Percentiles rank a stretch among this genome's conserved stretches.
These are phyloP conservation scores for Centropus bengalensis DNA, from an alignment of 2,113 vertebrate genomes.

Conservation along the genomic window DNA sequence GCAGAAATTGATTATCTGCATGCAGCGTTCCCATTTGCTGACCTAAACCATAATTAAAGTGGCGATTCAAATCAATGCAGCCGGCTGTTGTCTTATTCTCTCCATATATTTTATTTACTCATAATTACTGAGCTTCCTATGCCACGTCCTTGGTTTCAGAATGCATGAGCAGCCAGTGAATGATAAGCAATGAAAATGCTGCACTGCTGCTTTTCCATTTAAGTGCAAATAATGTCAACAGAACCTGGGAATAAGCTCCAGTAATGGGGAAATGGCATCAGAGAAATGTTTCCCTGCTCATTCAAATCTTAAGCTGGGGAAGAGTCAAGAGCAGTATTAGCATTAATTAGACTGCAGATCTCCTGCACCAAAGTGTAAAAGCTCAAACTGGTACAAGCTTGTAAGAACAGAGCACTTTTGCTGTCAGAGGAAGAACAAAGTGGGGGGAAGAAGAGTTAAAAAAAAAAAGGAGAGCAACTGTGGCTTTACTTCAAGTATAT, in stretches of 20 bases:
- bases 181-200: background rate
- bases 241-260: background rate
- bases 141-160: background rate
- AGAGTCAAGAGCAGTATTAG: background rate
- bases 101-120: background rate
- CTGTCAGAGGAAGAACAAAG: background rate
- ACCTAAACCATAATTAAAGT: background rate
- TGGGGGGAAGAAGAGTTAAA: accelerated
- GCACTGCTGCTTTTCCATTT: background rate
- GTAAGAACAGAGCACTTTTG: background rate
- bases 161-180: background rate
- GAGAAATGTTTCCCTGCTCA: slow-evolving; percentile 6
- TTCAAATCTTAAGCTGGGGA: background rate
- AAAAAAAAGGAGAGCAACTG: background rate
- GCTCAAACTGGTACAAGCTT: background rate
- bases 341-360: background rate
- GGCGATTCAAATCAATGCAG: background rate
- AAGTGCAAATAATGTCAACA: background rate
- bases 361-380: background rate
- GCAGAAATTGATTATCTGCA: background rate
- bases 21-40: background rate
- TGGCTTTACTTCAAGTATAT: slow-evolving; percentile 48
- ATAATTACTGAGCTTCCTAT: background rate
- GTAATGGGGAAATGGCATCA: background rate
- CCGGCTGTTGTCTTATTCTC: background rate